Base-by-base conservation (phyloP, 2,888 invertebrate genomes). In the Dryobotodes eremita region DNA sequence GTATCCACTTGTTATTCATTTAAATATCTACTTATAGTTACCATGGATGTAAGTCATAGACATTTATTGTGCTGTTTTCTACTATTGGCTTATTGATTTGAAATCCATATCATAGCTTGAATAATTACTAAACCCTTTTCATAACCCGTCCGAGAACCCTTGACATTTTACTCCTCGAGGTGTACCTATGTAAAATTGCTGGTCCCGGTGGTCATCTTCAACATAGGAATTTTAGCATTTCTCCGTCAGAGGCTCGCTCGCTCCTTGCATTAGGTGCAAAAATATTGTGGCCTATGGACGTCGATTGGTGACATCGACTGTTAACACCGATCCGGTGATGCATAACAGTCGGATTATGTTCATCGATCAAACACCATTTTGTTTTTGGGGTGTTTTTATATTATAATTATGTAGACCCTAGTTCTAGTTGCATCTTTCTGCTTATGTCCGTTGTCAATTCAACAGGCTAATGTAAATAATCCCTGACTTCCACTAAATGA, bases 381-480 rank as follows among this genome's bases (percentile, higher is more conserved):
- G 15, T 26, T 55, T 55, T 46, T 20, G 20, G 31, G 20, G 31
- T 20, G 20, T 31, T 62, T 42, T 2, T 26, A n/a, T 13, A 26
- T 13, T 26, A 59, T 17, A 26, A 61, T 61, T 61, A 61, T 31
- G 7, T 62, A 36, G 10, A 31, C 10, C 10, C 4, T 61, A 31
- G 31, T 31, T 31, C 20, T 10, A 4, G 1, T 20, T 23, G 6
- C 36, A n/a, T 6, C 15, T 73, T n/a, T 42, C n/a, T 20, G 50
- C 57, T 59, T 31, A 17, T 61, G 1, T 26, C 20, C 11, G 2
- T 59, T 48, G 15, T 17, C 23, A 17, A 26, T 26, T 78, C 78
- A 78, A 72, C 4, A 57, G 57, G 64, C 55, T 42, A 15, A 26
- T 72, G 23, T 80, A 71, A 66, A 79, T 59, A 79, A 55, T 82